A percentile compares a stretch with the other conserved stretches of the same genome.
Evolutionary conservation across 1,140 invertebrate species (phyloP).

Genomic region (Harpegnathos saltator): DNA sequence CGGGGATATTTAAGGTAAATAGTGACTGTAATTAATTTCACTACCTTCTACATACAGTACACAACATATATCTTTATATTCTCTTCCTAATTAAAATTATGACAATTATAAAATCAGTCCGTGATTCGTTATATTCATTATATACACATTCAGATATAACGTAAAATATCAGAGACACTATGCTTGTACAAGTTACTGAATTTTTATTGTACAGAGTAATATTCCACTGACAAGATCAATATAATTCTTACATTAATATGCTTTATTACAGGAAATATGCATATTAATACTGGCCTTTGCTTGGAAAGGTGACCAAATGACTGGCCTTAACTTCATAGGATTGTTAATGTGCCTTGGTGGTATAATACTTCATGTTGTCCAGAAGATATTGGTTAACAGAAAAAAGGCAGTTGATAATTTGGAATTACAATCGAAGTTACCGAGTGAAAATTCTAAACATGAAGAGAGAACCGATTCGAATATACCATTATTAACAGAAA

Average conservation of each 20-base stretch:
- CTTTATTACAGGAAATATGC: conserved; percentile 93
- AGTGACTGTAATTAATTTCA: neutral
- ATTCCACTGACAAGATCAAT: neutral
- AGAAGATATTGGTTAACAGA: conserved; percentile 88
- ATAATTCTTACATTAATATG: neutral
- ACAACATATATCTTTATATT: conserved; percentile 30
- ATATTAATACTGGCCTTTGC: conserved; percentile 94
- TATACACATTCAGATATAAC: no score
- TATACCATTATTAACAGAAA: conserved; percentile 79
- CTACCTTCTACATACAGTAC: neutral
- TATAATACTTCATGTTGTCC: conserved; percentile 94
- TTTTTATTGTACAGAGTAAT: neutral
- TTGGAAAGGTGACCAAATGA: conserved; percentile 94
- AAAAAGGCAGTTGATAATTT: conserved; percentile 77
- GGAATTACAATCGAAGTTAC: conserved; percentile 80
- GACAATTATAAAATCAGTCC: neutral
- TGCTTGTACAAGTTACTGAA: neutral
- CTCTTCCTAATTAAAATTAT: neutral
- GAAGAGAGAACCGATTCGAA: conserved; percentile 80
- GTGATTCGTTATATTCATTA: no score
- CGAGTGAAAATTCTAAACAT: conserved; percentile 73
- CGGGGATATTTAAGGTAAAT: conserved; percentile 98
- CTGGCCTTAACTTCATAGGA: conserved; percentile 93
- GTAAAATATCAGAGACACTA: conserved; percentile 14
- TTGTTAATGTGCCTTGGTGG: conserved; percentile 95